phyloP scores from a whole-genome alignment of 1,140 invertebrate species.

The Hycleus cichorii region DNA sequence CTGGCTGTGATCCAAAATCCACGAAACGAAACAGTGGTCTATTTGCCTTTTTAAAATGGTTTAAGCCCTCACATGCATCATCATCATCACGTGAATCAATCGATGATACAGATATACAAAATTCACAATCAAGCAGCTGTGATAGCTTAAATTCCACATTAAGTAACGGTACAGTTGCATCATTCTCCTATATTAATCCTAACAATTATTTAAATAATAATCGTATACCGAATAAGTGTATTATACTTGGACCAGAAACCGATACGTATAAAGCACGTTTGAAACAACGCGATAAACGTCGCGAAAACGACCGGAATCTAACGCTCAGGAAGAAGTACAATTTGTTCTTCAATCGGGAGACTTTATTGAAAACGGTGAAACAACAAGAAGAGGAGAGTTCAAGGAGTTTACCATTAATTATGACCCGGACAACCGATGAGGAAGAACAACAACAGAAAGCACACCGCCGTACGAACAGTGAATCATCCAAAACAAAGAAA shows the following conservation, averaged over 20 bases:
- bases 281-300: conserved; percentile 48
- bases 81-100: conserved; percentile 32
- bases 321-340: conserved; percentile 57
- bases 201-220: conserved; percentile 41
- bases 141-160: conserved; percentile 52
- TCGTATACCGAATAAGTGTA: conserved; percentile 32
- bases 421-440: conserved; percentile 34
- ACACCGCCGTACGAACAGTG: conserved; percentile 47
- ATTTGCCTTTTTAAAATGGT: conserved; percentile 47
- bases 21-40: conserved; percentile 41
- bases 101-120: conserved; percentile 18
- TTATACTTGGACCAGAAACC: conserved; percentile 47
- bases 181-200: conserved; percentile 61
- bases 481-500: conserved; percentile 44
- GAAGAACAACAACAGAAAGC: conserved; percentile 35
- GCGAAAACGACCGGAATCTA: conserved; percentile 50
- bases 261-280: conserved; percentile 55
- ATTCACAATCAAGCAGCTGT: conserved; percentile 38
- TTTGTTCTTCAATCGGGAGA: conserved; percentile 46
- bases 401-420: conserved; percentile 44
- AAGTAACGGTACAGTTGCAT: conserved; percentile 62
- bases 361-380: conserved; percentile 30
- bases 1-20: conserved; percentile 37
- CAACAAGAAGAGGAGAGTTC: conserved; percentile 40
- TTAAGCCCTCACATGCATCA: conserved; percentile 31